A percentile compares a stretch with the other conserved stretches of the same genome.
Conservation (phyloP, 2,888 invertebrate species). For the Drosophila mettleri region DNA sequence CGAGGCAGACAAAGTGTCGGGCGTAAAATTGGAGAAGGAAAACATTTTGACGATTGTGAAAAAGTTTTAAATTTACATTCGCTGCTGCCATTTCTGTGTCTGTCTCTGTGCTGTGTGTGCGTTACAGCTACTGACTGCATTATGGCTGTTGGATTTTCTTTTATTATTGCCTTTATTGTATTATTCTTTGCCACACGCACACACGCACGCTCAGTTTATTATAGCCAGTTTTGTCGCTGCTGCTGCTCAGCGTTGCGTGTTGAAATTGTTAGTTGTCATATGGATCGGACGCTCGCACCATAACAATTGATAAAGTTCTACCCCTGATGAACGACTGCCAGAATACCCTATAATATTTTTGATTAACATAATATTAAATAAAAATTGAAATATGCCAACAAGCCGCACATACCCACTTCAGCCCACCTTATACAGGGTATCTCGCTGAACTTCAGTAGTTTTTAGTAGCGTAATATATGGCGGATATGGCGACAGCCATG, state of each 20-base stretch:
- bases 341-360: slow-evolving; percentile 21
- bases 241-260: slow-evolving; percentile 68
- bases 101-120: neutral
- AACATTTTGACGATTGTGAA: slow-evolving; percentile 63
- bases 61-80: slow-evolving; percentile 74
- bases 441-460: slow-evolving; percentile 4
- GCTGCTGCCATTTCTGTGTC: slow-evolving; percentile 52
- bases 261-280: slow-evolving; percentile 50
- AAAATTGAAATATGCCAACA: no score
- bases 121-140: slow-evolving; percentile 35
- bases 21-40: neutral
- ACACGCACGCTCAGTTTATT: slow-evolving; percentile 42
- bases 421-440: slow-evolving; percentile 29
- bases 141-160: slow-evolving; percentile 46
- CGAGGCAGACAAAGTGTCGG: slow-evolving; percentile 44
- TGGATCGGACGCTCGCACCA: slow-evolving; percentile 45
- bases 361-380: no score
- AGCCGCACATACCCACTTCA: neutral
- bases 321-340: neutral
- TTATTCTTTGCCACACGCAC: slow-evolving; percentile 45
- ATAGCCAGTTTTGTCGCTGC: slow-evolving; percentile 68
- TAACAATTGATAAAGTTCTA: slow-evolving; percentile 4
- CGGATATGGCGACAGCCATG: slow-evolving; percentile 46
- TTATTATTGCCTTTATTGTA: slow-evolving; percentile 39
- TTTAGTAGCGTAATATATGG: slow-evolving; percentile 21